Conservation (phyloP, 2,888 invertebrate genomes). For the Luperina testacea region DNA sequence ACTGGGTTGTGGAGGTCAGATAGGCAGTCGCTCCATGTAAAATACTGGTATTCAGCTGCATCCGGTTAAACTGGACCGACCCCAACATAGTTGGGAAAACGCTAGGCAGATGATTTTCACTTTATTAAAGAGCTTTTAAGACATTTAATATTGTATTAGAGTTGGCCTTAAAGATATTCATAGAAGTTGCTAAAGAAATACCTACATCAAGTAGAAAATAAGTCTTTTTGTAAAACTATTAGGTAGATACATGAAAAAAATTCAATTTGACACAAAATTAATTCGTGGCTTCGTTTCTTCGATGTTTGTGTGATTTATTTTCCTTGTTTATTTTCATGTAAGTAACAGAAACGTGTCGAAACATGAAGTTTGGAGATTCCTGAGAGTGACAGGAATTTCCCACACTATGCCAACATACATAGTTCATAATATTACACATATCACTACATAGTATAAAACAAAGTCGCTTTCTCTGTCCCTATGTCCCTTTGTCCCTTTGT, state of each 20-base stretch:
- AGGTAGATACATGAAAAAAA: background rate
- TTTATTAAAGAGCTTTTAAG: too few relatives aligned
- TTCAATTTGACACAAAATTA: constrained; percentile 30
- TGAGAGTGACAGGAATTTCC: background rate
- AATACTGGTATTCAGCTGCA: too few relatives aligned
- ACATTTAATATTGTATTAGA: background rate
- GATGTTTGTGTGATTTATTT: constrained; percentile 12
- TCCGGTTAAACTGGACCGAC: too few relatives aligned
- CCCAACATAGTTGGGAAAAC: too few relatives aligned
- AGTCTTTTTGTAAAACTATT: background rate
- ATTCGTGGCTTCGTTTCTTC: constrained; percentile 14
- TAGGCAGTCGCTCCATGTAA: too few relatives aligned
- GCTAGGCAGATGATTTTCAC: too few relatives aligned
- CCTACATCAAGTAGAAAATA: background rate
- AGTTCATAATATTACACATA: background rate
- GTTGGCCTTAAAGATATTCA: background rate
- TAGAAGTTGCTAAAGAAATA: background rate
- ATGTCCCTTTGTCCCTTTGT: too few relatives aligned
- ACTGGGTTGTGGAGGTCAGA: too few relatives aligned
- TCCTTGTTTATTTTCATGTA: constrained; percentile 36
- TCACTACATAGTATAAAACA: too few relatives aligned
- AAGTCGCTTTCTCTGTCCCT: too few relatives aligned
- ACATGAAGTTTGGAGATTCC: constrained; percentile 16
- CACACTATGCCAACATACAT: constrained; percentile 13
- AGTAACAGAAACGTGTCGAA: constrained; percentile 30